phyloP scores from a whole-genome alignment of 1,140 invertebrate genomes.

The Drosophila ironensis region DNA sequence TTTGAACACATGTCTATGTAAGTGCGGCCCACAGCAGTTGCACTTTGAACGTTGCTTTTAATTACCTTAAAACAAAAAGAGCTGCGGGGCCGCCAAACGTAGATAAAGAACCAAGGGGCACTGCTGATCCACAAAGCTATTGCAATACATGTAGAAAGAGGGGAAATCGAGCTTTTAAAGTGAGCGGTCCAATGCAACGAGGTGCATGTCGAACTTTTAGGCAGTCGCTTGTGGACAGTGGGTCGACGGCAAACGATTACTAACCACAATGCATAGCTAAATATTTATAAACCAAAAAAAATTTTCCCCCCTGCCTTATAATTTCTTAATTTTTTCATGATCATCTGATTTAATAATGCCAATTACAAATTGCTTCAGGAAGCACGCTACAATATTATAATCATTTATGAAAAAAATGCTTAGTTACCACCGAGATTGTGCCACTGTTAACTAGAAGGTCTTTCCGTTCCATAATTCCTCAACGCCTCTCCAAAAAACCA shows the following conservation, averaged over 20 bases:
- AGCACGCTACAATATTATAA: not conserved
- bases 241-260: not conserved
- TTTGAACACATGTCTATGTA: conserved; percentile 65
- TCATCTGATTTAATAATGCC: not conserved
- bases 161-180: conserved; percentile 52
- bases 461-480: conserved; percentile 5
- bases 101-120: conserved; percentile 57
- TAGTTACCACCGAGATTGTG: not conserved
- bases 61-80: conserved; percentile 59
- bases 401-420: conserved; percentile 3
- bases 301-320: too few relatives aligned
- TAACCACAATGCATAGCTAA: too few relatives aligned
- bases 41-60: conserved; percentile 75
- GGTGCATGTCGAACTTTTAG: conserved; percentile 13
- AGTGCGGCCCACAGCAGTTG: conserved; percentile 68
- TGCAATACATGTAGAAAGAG: conserved; percentile 13
- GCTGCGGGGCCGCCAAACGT: not conserved
- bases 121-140: conserved; percentile 1
- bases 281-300: too few relatives aligned
- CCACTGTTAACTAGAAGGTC: conserved; percentile 33
- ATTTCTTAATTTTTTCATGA: not conserved
- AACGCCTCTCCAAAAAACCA: not conserved
- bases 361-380: not conserved
- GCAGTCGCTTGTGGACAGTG: conserved; percentile 8
- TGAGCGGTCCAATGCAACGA: conserved; percentile 41